Percentiles rank a stretch among this genome's conserved stretches.
These are phyloP conservation scores for Ashinkailepas kermadecensis DNA, from an alignment of 2,888 invertebrate genomes.

Conservation along the genomic window DNA sequence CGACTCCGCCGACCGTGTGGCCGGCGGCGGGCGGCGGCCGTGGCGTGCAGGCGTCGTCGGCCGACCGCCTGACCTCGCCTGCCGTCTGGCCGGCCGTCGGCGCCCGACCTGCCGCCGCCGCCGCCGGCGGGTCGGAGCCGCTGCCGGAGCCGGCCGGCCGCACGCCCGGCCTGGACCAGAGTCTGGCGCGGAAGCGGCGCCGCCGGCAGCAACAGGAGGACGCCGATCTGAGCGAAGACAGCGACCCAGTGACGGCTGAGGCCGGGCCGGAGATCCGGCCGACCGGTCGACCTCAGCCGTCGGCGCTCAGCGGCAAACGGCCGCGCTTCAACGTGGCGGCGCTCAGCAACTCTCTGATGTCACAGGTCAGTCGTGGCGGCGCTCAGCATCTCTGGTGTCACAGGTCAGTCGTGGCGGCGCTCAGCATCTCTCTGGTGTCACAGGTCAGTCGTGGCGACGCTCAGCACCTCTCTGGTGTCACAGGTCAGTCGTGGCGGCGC, in stretches of 20 bases:
- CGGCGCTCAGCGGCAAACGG: constrained; percentile 4
- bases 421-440: background rate
- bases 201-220: background rate
- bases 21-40: background rate
- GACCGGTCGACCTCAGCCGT: background rate
- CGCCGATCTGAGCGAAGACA: constrained; percentile 4
- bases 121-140: background rate
- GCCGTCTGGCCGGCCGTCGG: background rate
- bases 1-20: no score
- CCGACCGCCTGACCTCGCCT: background rate
- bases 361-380: background rate
- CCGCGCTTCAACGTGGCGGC: constrained; percentile 14
- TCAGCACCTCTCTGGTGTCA: background rate
- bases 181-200: constrained; percentile 16
- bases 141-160: background rate
- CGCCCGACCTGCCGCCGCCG: background rate
- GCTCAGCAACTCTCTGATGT: background rate
- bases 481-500: constrained; percentile 15
- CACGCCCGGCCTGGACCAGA: background rate
- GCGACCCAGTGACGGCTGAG: background rate
- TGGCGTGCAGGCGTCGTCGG: background rate
- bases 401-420: constrained; percentile 15
- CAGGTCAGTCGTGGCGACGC: constrained; percentile 11
- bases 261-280: background rate
- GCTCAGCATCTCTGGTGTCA: background rate